These are phyloP conservation scores for Mythimna albipuncta DNA, from an alignment of 2,888 invertebrate genomes.

Conservation along the genomic window DNA sequence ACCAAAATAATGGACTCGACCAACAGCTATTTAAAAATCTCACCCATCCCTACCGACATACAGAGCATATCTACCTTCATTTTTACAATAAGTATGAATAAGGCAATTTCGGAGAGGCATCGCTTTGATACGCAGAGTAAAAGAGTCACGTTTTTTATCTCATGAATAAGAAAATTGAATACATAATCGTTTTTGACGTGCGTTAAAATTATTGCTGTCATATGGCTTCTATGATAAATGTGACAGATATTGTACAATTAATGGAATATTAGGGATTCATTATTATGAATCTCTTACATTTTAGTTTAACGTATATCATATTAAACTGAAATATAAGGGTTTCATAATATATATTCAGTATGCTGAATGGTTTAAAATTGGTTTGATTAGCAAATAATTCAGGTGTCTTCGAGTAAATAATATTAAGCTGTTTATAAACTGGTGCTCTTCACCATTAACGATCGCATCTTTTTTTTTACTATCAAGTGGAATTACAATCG, in stretches of 20 bases:
- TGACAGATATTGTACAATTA: slow-evolving; percentile 7
- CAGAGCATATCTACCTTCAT: slow-evolving; percentile 19
- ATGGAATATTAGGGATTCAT: background rate
- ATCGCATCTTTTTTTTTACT: no score
- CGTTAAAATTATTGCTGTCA: slow-evolving; percentile 42
- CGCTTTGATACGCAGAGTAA: slow-evolving; percentile 51
- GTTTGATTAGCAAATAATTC: background rate
- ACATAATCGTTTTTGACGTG: slow-evolving; percentile 62
- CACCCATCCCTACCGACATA: background rate
- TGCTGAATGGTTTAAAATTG: background rate
- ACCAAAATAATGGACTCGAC: background rate
- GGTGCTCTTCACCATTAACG: no score
- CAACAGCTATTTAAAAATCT: background rate
- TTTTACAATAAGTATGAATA: slow-evolving; percentile 35
- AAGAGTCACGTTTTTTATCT: slow-evolving; percentile 66
- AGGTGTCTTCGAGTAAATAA: no score
- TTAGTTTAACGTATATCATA: no score
- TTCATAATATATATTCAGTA: no score
- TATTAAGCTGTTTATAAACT: no score
- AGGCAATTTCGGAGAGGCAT: slow-evolving; percentile 49
- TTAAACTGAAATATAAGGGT: no score
- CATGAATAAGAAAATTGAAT: slow-evolving; percentile 73
- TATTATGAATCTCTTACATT: background rate
- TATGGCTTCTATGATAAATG: slow-evolving; percentile 22
- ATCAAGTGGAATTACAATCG: no score